These are phyloP conservation scores for Molossus alvarezi DNA, from an alignment of 2,797 vertebrate genomes.

Conservation along the genomic window DNA sequence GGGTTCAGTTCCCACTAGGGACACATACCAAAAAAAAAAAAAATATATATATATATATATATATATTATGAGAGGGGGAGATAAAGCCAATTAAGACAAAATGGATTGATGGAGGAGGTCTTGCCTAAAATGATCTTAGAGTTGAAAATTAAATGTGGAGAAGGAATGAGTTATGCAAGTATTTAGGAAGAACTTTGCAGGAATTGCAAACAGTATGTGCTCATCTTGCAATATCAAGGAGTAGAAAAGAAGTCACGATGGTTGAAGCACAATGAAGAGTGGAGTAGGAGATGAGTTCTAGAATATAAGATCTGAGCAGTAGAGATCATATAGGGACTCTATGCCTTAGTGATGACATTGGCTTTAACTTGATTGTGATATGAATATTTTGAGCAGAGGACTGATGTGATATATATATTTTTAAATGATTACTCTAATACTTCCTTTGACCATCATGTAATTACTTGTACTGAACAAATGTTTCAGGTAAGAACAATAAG, in stretches of 20 bases:
- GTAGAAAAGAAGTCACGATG: not conserved
- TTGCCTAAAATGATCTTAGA: not conserved
- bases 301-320: not conserved
- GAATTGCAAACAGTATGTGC: not conserved
- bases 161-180: not conserved
- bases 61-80: not conserved
- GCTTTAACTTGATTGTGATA: not conserved
- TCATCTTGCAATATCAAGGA: slow-evolving; percentile 18
- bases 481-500: not conserved
- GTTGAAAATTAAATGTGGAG: not conserved
- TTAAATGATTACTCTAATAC: not conserved
- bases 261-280: not conserved
- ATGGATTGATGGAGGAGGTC: not conserved
- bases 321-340: not conserved
- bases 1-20: too few species aligned
- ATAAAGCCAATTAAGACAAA: not conserved
- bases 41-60: too few species aligned
- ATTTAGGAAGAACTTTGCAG: not conserved
- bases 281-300: not conserved
- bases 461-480: not conserved
- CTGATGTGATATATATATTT: not conserved
- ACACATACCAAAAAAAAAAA: too few species aligned
- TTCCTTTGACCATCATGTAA: not conserved
- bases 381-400: not conserved
- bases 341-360: not conserved